phyloP scores from a whole-genome alignment of 1,140 invertebrate species.

The Artemia franciscana region DNA sequence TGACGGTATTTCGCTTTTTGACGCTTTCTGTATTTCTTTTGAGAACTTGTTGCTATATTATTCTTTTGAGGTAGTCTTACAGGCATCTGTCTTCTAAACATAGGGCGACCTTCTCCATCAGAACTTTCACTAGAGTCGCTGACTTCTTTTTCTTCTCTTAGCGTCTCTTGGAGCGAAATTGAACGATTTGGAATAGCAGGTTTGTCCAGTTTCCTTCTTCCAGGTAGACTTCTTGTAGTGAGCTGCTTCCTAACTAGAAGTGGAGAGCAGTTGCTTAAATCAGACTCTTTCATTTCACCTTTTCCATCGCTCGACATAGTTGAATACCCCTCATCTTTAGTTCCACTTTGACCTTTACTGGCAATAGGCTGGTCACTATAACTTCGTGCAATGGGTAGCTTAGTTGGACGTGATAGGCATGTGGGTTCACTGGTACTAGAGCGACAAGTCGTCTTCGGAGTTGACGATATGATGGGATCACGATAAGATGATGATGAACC shows the following conservation, averaged over 20 bases:
- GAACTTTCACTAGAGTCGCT: conserved; percentile 26
- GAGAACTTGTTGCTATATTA: neutral
- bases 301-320: conserved; percentile 72
- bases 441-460: too few relatives aligned
- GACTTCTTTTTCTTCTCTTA: conserved; percentile 42
- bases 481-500: too few relatives aligned
- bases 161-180: conserved; percentile 11
- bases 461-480: too few relatives aligned
- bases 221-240: neutral
- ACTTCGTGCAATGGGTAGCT: too few relatives aligned
- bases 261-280: neutral
- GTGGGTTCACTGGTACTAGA: too few relatives aligned
- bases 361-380: too few relatives aligned
- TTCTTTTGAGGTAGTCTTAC: neutral
- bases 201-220: neutral
- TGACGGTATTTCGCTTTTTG: neutral
- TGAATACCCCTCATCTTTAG: conserved; percentile 61
- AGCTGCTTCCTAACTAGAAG: conserved; percentile 2
- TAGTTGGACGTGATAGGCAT: too few relatives aligned
- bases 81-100: neutral
- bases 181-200: conserved; percentile 7
- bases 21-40: neutral
- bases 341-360: too few relatives aligned
- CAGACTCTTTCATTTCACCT: conserved; percentile 32
- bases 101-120: neutral